A percentile compares a stretch with the other conserved stretches of the same genome.
Conservation (phyloP, 2,797 vertebrate species). For the Anguilla anguilla region DNA sequence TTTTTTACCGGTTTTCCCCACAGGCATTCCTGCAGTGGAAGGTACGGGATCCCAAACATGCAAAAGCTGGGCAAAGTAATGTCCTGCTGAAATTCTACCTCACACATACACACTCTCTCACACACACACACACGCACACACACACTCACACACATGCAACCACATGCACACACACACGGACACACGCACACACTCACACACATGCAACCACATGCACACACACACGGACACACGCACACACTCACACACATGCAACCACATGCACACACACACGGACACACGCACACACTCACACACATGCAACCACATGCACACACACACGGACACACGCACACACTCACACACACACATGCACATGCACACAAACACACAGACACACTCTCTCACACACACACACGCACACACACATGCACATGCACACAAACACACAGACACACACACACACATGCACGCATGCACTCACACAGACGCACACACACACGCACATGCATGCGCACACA, state of each 20-base stretch:
- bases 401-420: slow-evolving; percentile 20
- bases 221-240: slow-evolving; percentile 22
- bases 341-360: slow-evolving; percentile 13
- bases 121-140: slow-evolving; percentile 30
- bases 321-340: slow-evolving; percentile 34
- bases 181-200: not conserved
- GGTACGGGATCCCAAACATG: not conserved
- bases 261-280: slow-evolving; percentile 1
- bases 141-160: slow-evolving; percentile 32
- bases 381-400: slow-evolving; percentile 30
- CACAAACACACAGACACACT: not conserved
- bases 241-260: slow-evolving; percentile 19
- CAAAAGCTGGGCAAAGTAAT: not conserved
- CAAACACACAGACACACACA: not conserved
- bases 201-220: slow-evolving; percentile 28
- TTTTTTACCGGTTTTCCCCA: not conserved
- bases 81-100: not conserved
- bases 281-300: slow-evolving; percentile 27
- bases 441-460: slow-evolving; percentile 35
- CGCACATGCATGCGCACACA: slow-evolving; percentile 14
- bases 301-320: slow-evolving; percentile 16
- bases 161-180: not conserved
- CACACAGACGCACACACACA: slow-evolving; percentile 22
- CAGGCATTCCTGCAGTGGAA: not conserved
- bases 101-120: not conserved